Conservation (phyloP, 2,888 invertebrate genomes). For the Scelioninae gen. 2 region DNA sequence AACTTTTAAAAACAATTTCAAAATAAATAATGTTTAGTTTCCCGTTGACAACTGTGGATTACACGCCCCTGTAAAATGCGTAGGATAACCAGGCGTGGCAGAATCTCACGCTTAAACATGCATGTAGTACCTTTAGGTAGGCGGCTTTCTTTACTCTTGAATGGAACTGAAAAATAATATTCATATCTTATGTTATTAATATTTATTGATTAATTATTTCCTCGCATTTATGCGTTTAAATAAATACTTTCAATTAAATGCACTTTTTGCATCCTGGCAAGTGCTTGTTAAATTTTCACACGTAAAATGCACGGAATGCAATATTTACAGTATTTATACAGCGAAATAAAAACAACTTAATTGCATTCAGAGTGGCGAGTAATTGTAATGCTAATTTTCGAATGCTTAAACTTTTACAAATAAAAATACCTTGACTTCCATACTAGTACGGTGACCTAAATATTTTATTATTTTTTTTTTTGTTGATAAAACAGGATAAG, state of each 20-base stretch:
- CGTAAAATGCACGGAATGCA: too few species aligned
- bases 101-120: slow-evolving; percentile 62
- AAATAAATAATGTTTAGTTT: slow-evolving; percentile 36
- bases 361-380: neutral
- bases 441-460: slow-evolving; percentile 6
- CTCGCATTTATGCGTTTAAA: slow-evolving; percentile 7
- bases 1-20: neutral
- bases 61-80: slow-evolving; percentile 65
- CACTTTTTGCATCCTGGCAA: neutral
- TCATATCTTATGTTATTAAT: slow-evolving; percentile 43
- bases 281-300: neutral
- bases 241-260: slow-evolving; percentile 19
- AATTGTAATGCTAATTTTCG: neutral
- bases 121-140: slow-evolving; percentile 52
- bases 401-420: neutral
- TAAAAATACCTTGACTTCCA: neutral
- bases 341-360: neutral
- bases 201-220: slow-evolving; percentile 48
- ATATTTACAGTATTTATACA: too few species aligned
- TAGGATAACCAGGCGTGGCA: slow-evolving; percentile 71
- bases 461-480: too few species aligned
- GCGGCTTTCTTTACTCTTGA: slow-evolving; percentile 51
- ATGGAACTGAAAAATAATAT: slow-evolving; percentile 42
- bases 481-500: neutral
- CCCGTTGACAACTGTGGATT: slow-evolving; percentile 50